These are phyloP conservation scores for Brachymystax lenok DNA, from an alignment of 2,797 vertebrate genomes.

Conservation along the genomic window DNA sequence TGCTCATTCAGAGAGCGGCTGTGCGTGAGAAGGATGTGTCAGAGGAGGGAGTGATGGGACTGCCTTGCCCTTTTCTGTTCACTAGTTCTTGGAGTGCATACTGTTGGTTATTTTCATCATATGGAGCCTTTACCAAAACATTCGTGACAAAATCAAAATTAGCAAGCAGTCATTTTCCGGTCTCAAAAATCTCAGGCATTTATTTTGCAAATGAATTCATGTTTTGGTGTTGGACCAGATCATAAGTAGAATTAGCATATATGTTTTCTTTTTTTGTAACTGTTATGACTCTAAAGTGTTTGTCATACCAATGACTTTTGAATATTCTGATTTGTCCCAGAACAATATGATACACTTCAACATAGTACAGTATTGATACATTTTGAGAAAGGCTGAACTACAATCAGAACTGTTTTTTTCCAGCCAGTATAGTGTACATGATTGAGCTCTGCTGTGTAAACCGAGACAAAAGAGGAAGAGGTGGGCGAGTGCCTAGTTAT, in stretches of 20 bases:
- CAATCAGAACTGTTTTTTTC: neutral
- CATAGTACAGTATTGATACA: too few relatives aligned
- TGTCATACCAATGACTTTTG: neutral
- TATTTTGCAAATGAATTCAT: too few relatives aligned
- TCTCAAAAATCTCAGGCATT: neutral
- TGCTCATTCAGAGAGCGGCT: neutral
- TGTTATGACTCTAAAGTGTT: too few relatives aligned
- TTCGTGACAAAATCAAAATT: neutral
- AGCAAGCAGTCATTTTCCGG: neutral
- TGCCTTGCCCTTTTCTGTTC: neutral
- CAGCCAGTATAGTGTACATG: neutral
- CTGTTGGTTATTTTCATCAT: neutral
- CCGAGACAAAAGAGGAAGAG: neutral
- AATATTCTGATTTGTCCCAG: neutral
- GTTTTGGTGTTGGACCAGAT: too few relatives aligned
- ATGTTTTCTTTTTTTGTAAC: too few relatives aligned
- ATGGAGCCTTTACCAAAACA: neutral
- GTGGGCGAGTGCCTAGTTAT: constrained; percentile 28
- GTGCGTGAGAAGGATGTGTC: neutral
- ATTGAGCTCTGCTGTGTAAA: neutral
- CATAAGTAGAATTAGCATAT: too few relatives aligned
- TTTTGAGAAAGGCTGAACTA: neutral
- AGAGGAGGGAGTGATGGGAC: too few relatives aligned
- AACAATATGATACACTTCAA: neutral
- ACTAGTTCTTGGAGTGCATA: neutral